These are phyloP conservation scores for Acrocephalus arundinaceus DNA, from an alignment of 2,113 vertebrate genomes.

Conservation along the genomic window DNA sequence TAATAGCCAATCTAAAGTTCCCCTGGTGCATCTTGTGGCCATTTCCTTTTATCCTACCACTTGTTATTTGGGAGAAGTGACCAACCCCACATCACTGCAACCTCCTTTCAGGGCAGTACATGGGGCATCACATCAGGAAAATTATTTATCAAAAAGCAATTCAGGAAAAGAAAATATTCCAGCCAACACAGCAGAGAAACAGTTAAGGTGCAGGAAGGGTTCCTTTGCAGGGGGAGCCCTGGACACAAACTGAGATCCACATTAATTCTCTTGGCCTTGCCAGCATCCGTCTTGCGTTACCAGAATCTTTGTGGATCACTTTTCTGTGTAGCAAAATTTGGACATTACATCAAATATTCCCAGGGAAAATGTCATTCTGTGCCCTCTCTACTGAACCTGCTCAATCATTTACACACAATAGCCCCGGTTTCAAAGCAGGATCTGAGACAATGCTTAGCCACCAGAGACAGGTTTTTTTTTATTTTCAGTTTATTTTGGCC, in stretches of 20 bases:
- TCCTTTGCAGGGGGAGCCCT: neutral
- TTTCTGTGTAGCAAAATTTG: neutral
- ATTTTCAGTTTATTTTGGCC: conserved; percentile 24
- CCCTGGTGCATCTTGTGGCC: neutral
- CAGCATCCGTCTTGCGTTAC: neutral
- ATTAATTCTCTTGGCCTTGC: neutral
- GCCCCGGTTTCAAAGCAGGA: neutral
- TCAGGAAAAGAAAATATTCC: neutral
- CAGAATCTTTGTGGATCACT: neutral
- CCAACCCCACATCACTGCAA: neutral
- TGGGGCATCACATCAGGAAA: neutral
- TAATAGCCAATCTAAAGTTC: neutral
- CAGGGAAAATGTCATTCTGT: neutral
- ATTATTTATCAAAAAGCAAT: neutral
- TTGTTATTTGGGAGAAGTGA: neutral
- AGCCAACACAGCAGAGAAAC: neutral
- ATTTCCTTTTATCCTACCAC: neutral
- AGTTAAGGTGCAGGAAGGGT: neutral
- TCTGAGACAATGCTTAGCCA: neutral
- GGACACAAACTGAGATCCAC: neutral
- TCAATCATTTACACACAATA: neutral
- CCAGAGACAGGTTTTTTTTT: neutral
- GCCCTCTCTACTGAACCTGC: neutral
- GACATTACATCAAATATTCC: neutral
- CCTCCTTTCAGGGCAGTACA: neutral